Conservation (phyloP, 2,888 invertebrate genomes). For the Megalurothrips usitatus region DNA sequence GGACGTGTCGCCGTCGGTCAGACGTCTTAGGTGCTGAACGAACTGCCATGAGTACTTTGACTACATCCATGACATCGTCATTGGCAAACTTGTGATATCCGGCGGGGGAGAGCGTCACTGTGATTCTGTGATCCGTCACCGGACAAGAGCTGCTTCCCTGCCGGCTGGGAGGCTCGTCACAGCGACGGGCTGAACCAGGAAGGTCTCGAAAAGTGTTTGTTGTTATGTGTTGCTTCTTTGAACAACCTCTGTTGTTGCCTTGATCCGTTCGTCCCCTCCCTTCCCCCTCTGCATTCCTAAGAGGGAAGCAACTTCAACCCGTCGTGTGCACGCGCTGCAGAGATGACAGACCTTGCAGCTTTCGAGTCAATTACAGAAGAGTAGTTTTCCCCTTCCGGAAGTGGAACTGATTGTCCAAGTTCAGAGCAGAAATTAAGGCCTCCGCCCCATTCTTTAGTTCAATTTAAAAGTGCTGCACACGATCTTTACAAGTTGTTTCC, state of each 20-base stretch:
- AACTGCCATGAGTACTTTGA: conserved; percentile 2
- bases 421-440: too few species aligned
- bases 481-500: background rate
- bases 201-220: conserved; percentile 22
- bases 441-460: too few species aligned
- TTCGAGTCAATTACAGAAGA: too few species aligned
- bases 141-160: background rate
- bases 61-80: conserved; percentile 14
- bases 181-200: conserved; percentile 2
- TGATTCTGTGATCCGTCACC: background rate
- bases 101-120: background rate
- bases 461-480: background rate
- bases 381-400: too few species aligned
- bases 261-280: conserved; percentile 1
- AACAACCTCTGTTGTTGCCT: background rate
- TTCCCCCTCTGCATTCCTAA: background rate
- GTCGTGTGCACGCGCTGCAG: background rate
- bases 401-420: too few species aligned
- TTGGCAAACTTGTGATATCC: conserved; percentile 25
- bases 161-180: background rate
- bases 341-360: background rate
- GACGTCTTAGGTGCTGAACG: background rate
- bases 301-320: background rate
- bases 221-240: conserved; percentile 7
- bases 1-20: background rate